Base-by-base conservation (phyloP, 1,140 invertebrate genomes). In the Aphidius gifuensis region DNA sequence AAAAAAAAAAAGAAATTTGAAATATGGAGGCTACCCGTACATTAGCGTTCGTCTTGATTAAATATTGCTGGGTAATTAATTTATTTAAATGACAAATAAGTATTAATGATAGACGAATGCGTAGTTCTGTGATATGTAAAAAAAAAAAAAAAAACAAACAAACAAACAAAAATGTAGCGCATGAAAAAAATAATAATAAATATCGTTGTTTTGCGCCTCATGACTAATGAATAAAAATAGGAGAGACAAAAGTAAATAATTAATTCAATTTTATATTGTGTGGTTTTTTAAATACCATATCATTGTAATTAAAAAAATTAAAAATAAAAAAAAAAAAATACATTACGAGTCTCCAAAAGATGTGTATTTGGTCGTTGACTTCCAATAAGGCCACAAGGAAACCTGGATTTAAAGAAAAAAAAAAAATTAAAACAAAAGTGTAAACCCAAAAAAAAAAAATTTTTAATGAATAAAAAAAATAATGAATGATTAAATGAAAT, bases 121-220 rank as follows among this genome's bases (percentile, higher is more conserved):
- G 77, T 80, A 81, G 76, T 74, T 81, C 80, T 81, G 80, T 81
- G 80, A 81, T 81, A 81, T 79, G 79, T 80, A 80, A 75, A 66
- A 32, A 32, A 32, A 32, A 32, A 32, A 32, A 32, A 16, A 32
- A 32, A 32, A 32, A 32, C 2, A 32, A 32, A 32, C 23, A 32
- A 32, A 32, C 23, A 32, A 32, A 32, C 0, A 32, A 32, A 32
- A 3, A 79, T 73, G 73, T 81, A 80, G 78, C 79, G 73, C 80
- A 79, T 77, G 77, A 67, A 71, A 69, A 64, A 53, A n/a, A n/a
- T 47, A 49, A 32, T 32, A 32, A 32, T 32, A 32, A 32, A 32
- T 32, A 63, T 50, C 69, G 69, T 69, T 72, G 71, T 76, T 71
- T 73, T 69, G 71, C 73, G 71, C 72, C 71, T 75, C 73, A 72